These are phyloP conservation scores for Oryzias curvinotus DNA, from an alignment of 2,113 vertebrate genomes.

Conservation along the genomic window DNA sequence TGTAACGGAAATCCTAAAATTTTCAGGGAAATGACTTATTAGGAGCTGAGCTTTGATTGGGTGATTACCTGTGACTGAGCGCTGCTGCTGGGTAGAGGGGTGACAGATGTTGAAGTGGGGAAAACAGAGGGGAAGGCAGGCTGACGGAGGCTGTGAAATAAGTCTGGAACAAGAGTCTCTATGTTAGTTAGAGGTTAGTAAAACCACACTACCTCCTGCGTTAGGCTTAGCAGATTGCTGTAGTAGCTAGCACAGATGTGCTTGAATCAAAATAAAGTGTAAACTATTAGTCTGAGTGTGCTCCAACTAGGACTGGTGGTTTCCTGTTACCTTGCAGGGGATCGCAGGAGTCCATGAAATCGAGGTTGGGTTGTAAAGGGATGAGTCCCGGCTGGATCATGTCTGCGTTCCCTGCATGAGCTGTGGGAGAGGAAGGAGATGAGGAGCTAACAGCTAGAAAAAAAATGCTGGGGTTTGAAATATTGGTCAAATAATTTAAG, in stretches of 20 bases:
- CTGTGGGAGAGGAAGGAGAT: constrained; percentile 64
- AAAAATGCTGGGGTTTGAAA: background rate
- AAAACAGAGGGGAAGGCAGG: constrained; percentile 76
- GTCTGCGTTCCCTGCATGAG: constrained; percentile 94
- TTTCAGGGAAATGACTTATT: constrained; percentile 17
- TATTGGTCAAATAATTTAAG: background rate
- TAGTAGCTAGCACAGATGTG: constrained; percentile 48
- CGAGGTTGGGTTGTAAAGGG: constrained; percentile 94
- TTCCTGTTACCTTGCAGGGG: constrained; percentile 87
- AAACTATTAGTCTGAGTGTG: constrained; percentile 43
- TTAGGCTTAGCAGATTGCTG: constrained; percentile 52
- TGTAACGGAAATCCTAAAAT: background rate
- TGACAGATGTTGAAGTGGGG: constrained; percentile 73
- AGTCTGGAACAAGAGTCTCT: constrained; percentile 83
- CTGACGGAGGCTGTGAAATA: constrained; percentile 87
- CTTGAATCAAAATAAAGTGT: constrained; percentile 36
- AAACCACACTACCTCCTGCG: constrained; percentile 51
- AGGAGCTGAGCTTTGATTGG: constrained; percentile 26
- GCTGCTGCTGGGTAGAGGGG: constrained; percentile 76
- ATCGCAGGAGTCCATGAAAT: constrained; percentile 98
- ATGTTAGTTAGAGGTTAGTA: constrained; percentile 74
- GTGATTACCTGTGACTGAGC: constrained; percentile 85
- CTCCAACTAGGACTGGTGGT: constrained; percentile 4
- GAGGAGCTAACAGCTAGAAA: background rate
- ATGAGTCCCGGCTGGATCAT: constrained; percentile 98